Evolutionary conservation across 2,113 vertebrate genomes (phyloP).

Genomic region (Elephas maximus): DNA sequence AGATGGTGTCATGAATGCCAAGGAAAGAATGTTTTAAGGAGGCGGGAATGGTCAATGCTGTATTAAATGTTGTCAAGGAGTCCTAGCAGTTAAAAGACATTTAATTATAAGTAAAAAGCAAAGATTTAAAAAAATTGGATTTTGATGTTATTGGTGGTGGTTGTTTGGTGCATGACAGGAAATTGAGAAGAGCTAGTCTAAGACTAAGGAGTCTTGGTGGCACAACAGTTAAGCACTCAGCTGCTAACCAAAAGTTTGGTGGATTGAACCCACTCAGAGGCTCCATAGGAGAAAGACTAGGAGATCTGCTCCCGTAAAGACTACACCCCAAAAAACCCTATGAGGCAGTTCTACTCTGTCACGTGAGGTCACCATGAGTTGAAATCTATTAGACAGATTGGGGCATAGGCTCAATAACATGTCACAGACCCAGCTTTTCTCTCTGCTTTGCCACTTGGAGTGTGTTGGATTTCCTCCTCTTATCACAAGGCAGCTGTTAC

Average conservation of each 20-base stretch:
- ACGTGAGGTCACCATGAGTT: not conserved
- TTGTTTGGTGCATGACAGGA: not conserved
- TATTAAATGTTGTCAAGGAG: not conserved
- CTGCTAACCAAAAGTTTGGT: not conserved
- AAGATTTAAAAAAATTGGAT: not conserved
- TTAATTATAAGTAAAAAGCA: not conserved
- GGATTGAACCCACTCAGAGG: not conserved
- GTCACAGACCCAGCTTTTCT: not conserved
- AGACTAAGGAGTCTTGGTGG: not conserved
- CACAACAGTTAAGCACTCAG: not conserved
- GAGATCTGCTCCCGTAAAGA: not conserved
- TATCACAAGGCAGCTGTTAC: not conserved
- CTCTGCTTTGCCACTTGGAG: not conserved
- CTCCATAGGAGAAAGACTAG: not conserved
- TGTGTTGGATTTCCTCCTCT: not conserved
- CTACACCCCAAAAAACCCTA: not conserved
- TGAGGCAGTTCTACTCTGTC: not conserved
- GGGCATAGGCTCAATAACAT: not conserved
- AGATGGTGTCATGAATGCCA: not conserved
- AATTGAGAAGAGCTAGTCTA: not conserved
- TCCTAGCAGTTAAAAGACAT: not conserved
- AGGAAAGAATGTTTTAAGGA: not conserved
- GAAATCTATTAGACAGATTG: not conserved
- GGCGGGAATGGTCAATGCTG: not conserved
- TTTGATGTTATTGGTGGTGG: not conserved